Base-by-base conservation (phyloP, 2,888 invertebrate genomes). In the Leucophenga maculata region DNA sequence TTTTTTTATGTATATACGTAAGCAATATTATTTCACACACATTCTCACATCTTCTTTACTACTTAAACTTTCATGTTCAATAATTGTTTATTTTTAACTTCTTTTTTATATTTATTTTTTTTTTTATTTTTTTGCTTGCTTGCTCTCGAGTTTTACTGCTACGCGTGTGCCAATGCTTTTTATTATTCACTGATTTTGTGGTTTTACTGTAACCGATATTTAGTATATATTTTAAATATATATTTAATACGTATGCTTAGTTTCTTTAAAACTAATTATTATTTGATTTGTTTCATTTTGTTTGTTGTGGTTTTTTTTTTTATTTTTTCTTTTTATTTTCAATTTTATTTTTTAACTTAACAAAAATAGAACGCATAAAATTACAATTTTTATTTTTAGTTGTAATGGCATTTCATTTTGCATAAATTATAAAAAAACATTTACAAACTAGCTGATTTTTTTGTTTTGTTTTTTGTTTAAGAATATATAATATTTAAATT, bases 361-460 rank as follows among this genome's bases (percentile, higher is more conserved):
- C 46, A 32, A 64, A 64, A 64, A 46, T 64, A 64, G 48, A 64
- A 64, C 62, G 62, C 62, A 59, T 59, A 67, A 67, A 67, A 67
- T 62, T 65, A 69, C 59, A 66, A 78, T 67, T 81, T 18, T 44
- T 65, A 6, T 50, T 14, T 65, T 46, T 52, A 82, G 79, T 77
- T 77, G 75, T 77, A 81, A 82, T 82, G 81, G 84, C 83, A 79
- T 79, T 76, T 78, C 77, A 75, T 78, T 78, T 79, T 65, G 52
- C 74, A 84, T 64, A 80, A 80, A 83, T 80, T 76, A 80, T 82
- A 82, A 78, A 75, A 80, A 80, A 80, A 84, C 80, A 83, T 82
- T 83, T 80, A 83, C 82, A 80, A 80, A 80, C 80, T 80, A 84
- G 83, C 84, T 82, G 80, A 79, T 73, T 77, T 78, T 80, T 80